Conservation (phyloP, 2,797 vertebrate species). For the Alfaro cultratus region DNA sequence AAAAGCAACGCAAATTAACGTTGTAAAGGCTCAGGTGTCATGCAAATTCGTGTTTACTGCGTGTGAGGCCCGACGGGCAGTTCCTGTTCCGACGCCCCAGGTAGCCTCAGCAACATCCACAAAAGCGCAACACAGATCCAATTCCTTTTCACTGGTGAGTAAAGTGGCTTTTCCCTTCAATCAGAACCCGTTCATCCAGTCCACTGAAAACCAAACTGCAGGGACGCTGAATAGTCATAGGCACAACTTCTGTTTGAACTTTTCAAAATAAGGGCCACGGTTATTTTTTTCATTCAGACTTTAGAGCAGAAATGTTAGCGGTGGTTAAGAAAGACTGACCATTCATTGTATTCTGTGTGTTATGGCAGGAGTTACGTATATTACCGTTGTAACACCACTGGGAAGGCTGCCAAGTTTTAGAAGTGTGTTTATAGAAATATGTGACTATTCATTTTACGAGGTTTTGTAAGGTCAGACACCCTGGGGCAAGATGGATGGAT, state of each 20-base stretch:
- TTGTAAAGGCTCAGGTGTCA: slow-evolving; percentile 39
- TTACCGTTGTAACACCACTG: neutral
- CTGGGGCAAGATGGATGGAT: neutral
- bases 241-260: neutral
- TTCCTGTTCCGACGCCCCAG: slow-evolving; percentile 25
- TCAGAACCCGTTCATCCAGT: slow-evolving; percentile 69
- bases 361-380: neutral
- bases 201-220: neutral
- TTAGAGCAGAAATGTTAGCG: neutral
- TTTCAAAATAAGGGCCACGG: slow-evolving; percentile 22
- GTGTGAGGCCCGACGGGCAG: slow-evolving; percentile 4
- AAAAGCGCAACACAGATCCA: slow-evolving; percentile 14
- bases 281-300: neutral
- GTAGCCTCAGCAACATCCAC: slow-evolving; percentile 11
- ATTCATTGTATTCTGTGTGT: neutral
- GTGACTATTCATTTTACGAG: neutral
- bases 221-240: neutral
- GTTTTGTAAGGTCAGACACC: neutral
- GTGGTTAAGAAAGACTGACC: neutral
- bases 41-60: slow-evolving; percentile 48
- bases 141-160: slow-evolving; percentile 27
- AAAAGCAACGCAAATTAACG: slow-evolving; percentile 48
- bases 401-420: neutral
- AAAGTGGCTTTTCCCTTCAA: slow-evolving; percentile 10
- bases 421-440: neutral